Percentiles rank a stretch among this genome's conserved stretches.
Evolutionary conservation across 1,140 invertebrate genomes (phyloP).

Genomic region (Polypedilum pembai): DNA sequence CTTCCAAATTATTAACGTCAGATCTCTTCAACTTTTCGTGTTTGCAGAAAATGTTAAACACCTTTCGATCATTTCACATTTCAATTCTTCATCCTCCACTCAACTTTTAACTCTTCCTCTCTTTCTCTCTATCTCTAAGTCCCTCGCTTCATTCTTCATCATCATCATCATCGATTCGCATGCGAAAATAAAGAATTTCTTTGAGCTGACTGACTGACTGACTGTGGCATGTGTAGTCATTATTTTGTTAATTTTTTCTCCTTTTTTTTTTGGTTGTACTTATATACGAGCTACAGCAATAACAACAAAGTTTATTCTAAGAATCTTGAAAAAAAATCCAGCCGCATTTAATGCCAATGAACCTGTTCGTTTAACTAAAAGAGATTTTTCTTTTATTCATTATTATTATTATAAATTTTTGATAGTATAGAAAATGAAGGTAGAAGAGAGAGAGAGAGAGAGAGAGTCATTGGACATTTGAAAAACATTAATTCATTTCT

Average conservation of each 20-base stretch:
- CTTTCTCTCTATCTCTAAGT: not conserved
- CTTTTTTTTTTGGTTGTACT: not conserved
- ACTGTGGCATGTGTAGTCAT: not conserved
- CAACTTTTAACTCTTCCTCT: not conserved
- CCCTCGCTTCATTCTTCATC: conserved; percentile 9
- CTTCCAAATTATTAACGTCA: conserved; percentile 12
- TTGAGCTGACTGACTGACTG: not conserved
- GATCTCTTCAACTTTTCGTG: not conserved
- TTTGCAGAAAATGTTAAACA: conserved; percentile 14
- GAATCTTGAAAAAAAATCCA: not conserved
- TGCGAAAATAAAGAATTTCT: not conserved
- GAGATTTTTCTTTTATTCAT: not conserved
- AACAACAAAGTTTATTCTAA: not conserved
- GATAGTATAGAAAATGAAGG: not conserved
- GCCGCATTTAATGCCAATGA: not conserved
- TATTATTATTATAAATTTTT: too few relatives aligned
- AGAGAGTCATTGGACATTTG: not conserved
- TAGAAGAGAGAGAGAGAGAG: not conserved
- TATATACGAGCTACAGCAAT: not conserved
- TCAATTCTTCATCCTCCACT: conserved; percentile 10
- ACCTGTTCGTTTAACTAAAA: not conserved
- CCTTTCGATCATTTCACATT: not conserved
- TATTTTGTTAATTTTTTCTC: not conserved
- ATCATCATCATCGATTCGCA: not conserved
- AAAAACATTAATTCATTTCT: too few relatives aligned